These are phyloP conservation scores for Cosmorhoe ocellata DNA, from an alignment of 2,888 invertebrate genomes.

Conservation along the genomic window DNA sequence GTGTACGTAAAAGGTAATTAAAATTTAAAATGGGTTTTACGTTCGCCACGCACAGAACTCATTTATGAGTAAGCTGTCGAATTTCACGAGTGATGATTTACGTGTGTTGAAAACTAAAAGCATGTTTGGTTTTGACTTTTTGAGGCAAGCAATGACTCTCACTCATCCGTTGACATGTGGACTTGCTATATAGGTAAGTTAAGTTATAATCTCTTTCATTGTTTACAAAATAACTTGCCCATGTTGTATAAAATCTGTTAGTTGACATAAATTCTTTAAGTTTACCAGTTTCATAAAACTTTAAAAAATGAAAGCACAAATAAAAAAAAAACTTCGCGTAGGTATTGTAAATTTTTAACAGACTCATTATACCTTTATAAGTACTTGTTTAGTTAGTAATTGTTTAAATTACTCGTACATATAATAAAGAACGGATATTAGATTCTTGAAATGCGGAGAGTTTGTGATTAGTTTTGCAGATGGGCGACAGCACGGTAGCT, in stretches of 20 bases:
- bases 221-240: conserved; percentile 4
- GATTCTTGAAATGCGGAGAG: conserved; percentile 12
- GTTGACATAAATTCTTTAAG: conserved; percentile 10
- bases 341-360: too few species aligned
- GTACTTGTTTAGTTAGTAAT: conserved; percentile 6
- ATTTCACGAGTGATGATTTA: conserved; percentile 38
- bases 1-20: conserved; percentile 46
- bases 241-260: conserved; percentile 10
- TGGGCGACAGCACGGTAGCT: too few species aligned
- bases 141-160: not conserved
- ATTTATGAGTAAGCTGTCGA: conserved; percentile 38
- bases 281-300: too few species aligned
- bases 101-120: conserved; percentile 12
- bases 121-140: not conserved
- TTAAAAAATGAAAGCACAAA: not conserved
- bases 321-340: not conserved
- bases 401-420: conserved; percentile 3
- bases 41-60: conserved; percentile 39
- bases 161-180: not conserved
- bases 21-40: conserved; percentile 43
- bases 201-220: conserved; percentile 1
- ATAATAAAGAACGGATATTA: too few species aligned
- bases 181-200: not conserved
- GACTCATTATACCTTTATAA: not conserved
- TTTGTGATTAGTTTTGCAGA: conserved; percentile 13